A percentile compares a stretch with the other conserved stretches of the same genome.
These are phyloP conservation scores for Osmerus mordax DNA, from an alignment of 2,113 vertebrate genomes.

Conservation along the genomic window DNA sequence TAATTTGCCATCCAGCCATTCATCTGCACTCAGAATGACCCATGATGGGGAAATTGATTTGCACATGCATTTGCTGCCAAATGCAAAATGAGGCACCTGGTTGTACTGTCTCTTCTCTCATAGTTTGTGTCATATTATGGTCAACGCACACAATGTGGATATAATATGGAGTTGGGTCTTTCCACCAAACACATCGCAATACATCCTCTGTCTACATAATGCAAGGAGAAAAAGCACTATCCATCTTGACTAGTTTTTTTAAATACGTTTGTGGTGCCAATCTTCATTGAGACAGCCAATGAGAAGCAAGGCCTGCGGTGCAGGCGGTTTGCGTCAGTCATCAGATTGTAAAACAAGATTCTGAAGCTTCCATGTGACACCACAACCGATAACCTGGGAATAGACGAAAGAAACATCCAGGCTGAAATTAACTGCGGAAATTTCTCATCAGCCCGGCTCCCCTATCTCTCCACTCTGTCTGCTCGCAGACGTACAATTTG, in stretches of 20 bases:
- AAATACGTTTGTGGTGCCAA: not conserved
- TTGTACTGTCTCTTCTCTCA: too few species aligned
- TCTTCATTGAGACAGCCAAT: not conserved
- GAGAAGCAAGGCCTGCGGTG: not conserved
- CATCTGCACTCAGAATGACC: not conserved
- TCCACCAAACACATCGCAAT: too few species aligned
- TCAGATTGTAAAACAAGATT: not conserved
- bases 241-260: not conserved
- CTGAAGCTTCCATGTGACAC: not conserved
- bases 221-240: not conserved
- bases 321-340: not conserved
- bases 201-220: too few species aligned
- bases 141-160: too few species aligned
- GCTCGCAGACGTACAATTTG: not conserved
- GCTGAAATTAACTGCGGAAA: not conserved
- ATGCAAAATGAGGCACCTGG: too few species aligned
- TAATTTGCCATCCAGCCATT: not conserved
- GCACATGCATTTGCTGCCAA: not conserved
- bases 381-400: not conserved
- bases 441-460: not conserved
- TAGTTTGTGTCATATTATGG: too few species aligned
- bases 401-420: not conserved
- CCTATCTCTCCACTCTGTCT: conserved; percentile 1
- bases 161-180: too few species aligned
- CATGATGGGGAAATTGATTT: not conserved